phyloP scores from a whole-genome alignment of 2,797 vertebrate species.

The Mionectes olivaceus region DNA sequence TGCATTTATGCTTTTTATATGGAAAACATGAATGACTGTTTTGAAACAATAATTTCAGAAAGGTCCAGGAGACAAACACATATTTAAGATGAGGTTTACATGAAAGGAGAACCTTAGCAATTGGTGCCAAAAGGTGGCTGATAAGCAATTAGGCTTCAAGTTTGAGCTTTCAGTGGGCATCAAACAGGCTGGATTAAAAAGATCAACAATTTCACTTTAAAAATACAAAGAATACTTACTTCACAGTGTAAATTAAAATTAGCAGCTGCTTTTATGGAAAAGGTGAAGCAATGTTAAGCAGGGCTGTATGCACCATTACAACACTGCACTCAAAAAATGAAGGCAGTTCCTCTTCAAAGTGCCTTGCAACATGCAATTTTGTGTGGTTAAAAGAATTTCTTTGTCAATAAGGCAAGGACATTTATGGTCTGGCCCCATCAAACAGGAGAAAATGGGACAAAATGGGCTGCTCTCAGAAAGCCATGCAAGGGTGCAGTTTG shows the following conservation, averaged over 20 bases:
- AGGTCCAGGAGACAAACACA: neutral
- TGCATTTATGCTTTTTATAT: neutral
- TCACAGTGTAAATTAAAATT: neutral
- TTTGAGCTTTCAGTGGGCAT: neutral
- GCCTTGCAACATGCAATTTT: neutral
- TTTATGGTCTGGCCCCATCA: accelerated
- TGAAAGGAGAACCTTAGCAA: neutral
- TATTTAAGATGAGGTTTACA: neutral
- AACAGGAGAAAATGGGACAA: neutral
- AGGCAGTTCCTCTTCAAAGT: neutral
- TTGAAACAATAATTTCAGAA: neutral
- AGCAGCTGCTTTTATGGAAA: neutral
- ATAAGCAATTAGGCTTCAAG: neutral
- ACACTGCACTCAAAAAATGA: neutral
- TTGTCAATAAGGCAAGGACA: neutral
- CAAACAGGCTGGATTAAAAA: neutral
- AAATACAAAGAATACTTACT: neutral
- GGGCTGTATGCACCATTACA: neutral
- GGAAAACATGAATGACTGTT: neutral
- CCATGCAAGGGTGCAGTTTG: neutral
- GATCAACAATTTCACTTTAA: neutral
- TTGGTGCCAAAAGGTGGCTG: neutral
- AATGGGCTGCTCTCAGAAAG: neutral
- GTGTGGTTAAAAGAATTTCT: neutral
- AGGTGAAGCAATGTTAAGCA: neutral